Percentiles rank a stretch among this genome's conserved stretches.
Evolutionary conservation across 30 jellyfish, hydroid and myxozoan species (phyloP).

Genomic region (Turritopsis dohrnii): DNA sequence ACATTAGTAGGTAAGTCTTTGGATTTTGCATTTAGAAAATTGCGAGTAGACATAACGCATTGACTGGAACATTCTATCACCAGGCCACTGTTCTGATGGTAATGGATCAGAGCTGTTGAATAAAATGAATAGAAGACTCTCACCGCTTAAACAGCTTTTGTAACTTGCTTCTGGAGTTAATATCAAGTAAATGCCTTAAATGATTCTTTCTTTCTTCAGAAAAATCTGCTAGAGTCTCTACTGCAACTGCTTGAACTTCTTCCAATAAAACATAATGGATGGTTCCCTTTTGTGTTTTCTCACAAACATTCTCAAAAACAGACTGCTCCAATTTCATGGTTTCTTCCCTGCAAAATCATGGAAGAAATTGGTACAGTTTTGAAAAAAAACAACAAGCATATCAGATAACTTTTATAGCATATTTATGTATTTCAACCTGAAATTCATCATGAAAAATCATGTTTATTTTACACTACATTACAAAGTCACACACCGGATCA

Average conservation of each 20-base stretch:
- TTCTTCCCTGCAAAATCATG: background rate
- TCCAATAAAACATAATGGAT: background rate
- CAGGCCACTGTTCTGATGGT: too few relatives aligned
- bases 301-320: background rate
- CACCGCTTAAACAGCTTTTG: background rate
- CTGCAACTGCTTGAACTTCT: background rate
- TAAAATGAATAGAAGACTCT: background rate
- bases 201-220: background rate
- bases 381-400: background rate
- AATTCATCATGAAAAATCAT: too few relatives aligned
- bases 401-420: too few relatives aligned
- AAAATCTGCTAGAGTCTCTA: background rate
- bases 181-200: background rate
- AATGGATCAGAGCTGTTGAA: too few relatives aligned
- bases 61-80: too few relatives aligned
- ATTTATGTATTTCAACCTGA: too few relatives aligned
- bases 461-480: too few relatives aligned
- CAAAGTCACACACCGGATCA: too few relatives aligned
- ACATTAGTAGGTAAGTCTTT: too few relatives aligned
- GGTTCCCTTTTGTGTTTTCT: background rate
- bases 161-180: background rate
- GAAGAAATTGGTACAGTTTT: background rate
- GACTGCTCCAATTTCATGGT: background rate
- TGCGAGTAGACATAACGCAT: too few relatives aligned
- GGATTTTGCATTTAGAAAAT: too few relatives aligned